Base-by-base conservation (phyloP, 2,888 invertebrate genomes). In the Drosophila birchii region DNA sequence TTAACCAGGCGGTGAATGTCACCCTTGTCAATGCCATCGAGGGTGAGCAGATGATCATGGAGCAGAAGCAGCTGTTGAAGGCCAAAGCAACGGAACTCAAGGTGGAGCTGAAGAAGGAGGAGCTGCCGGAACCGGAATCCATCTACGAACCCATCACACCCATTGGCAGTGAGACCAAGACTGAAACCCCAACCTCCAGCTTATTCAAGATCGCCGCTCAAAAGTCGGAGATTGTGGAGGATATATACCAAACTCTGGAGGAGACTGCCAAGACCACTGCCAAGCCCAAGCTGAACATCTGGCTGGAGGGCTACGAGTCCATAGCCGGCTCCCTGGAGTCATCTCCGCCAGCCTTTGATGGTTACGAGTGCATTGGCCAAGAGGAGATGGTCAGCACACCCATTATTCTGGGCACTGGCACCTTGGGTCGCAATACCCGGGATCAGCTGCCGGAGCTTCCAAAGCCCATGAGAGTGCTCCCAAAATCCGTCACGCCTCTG, bases 1-100 rank as follows among this genome's bases (percentile, higher is more conserved):
- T 92, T 32, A 83, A 89, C 29, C 91, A 92, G 76, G 92, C 92
- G 9, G 89, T 92, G 0, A 92, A 92, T 72, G 90, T 90, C 12
- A 80, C 89, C 2, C 81, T 92, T 38, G 90, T 92, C 18, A 92
- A 92, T 76, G 81, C 83, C 78, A 90, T 91, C 53, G 90, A 90
- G 57, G 91, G 91, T 5, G 91, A 91, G 70, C 90, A 90, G 56
- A 80, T 87, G 81, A 82, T 83, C 36, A 80, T 82, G 84, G 87
- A 86, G 59, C 80, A 85, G 49, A 88, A 84, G 64, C 84, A 84
- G 32, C 45, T 83, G 69, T 29, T 70, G 39, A 39, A 58, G 44
- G 38, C 39, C 26, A 38, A 11, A n/a, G 47, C 29, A 0, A 0
- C 23, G 16, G 11, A 47, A 18, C 4, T 41, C 26, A 12, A 47